phyloP scores from a whole-genome alignment of 2,797 vertebrate species.

The Lithobates sylvaticus region DNA sequence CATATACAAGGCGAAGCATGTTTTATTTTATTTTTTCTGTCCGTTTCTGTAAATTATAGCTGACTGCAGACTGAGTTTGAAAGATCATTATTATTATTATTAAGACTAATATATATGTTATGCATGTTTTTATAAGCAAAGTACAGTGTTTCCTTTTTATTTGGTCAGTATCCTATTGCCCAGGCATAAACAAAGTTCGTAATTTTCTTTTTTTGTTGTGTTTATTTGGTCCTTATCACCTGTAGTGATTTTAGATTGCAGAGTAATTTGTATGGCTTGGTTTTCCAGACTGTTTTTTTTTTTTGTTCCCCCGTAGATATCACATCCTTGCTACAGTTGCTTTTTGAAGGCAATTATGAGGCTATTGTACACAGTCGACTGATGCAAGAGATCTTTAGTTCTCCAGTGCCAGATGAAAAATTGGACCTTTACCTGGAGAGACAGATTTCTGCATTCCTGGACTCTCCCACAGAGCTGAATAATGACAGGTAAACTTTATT shows the following conservation, averaged over 20 bases:
- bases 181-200: background rate
- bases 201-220: background rate
- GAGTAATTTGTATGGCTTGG: background rate
- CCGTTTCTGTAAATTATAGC: no score
- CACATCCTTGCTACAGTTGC: slow-evolving; percentile 77
- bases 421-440: slow-evolving; percentile 85
- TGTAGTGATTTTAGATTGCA: background rate
- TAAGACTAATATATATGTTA: no score
- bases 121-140: no score
- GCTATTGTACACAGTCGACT: slow-evolving; percentile 79
- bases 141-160: no score
- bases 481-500: slow-evolving; percentile 79
- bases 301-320: slow-evolving; percentile 74
- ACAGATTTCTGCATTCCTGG: slow-evolving; percentile 81
- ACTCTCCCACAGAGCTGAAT: slow-evolving; percentile 70
- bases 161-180: no score
- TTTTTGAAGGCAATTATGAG: slow-evolving; percentile 85
- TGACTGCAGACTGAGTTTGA: no score
- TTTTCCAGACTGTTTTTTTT: background rate
- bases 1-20: no score
- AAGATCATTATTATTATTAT: no score
- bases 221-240: background rate
- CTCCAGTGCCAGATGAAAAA: slow-evolving; percentile 74
- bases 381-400: slow-evolving; percentile 78
- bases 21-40: no score